Base-by-base conservation (phyloP, 2,888 invertebrate genomes). In the Volucella inanis region DNA sequence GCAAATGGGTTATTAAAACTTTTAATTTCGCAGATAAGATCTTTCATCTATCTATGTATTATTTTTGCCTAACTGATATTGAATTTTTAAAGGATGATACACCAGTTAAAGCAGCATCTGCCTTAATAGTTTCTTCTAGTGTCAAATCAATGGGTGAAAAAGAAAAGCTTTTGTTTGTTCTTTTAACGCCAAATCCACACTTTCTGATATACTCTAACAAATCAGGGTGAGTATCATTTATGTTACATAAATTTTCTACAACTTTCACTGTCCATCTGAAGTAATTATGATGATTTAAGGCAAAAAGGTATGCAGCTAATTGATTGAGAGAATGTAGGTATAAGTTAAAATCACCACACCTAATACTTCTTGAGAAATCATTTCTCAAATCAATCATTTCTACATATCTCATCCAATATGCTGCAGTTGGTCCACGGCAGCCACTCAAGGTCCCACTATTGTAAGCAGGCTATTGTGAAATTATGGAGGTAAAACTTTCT, bases 121-220 rank as follows among this genome's bases (percentile, higher is more conserved):
- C 12, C 2, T 8, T 61, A 8, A 61, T 45, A 14, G 43, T 45
- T 61, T 61, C 45, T n/a, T 61, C 43, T 9, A 61, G 18, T 22
- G 10, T 22, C 18, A 43, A 45, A 47, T 62, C 62, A 14, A 31
- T 15, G 22, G 68, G 45, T 61, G 50, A 9, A 52, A 50, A 61
- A 8, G 71, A 71, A 22, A 71, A 71, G 47, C 12, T 1, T 45
- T 68, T 55, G 22, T 15, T 71, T 2, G 71, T 71, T 43, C 50
- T 71, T 71, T 61, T 59, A 10, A 50, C 39, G 50, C 59, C 70
- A 61, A 49, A 70, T 39, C 57, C 55, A 49, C 59, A 65, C 12
- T 49, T 57, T 38, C 9, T 49, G 9, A 47, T 38, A 31, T 45
- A 18, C 4, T 68, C 31, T 31, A 43, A 43, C 12, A 68, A 22